Base-by-base conservation (phyloP, 92 coral and sea anemone genomes). In the Siderastrea siderea region DNA sequence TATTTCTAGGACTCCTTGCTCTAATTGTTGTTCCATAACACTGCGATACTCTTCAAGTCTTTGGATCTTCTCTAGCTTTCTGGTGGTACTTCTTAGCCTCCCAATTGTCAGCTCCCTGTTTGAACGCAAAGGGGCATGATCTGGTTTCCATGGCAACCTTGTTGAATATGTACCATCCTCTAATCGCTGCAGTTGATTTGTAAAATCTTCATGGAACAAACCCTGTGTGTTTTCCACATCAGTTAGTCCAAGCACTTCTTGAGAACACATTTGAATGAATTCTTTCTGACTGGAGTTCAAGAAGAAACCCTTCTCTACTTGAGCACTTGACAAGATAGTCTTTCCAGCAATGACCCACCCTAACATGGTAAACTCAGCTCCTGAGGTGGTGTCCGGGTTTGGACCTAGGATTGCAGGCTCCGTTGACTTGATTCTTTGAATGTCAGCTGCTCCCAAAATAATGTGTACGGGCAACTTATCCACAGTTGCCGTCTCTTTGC, bases 161-260 rank as follows among this genome's bases (percentile, higher is more conserved):
- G 95, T 77, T 60, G 45, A 64, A 54, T 91, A 94, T 16, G 90
- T 75, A 3, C 96, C 94, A 60, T 89, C 87, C 7, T 86, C 92
- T 16, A 88, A 77, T 76, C 89, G 84, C 16, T 74, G 69, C 58
- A 89, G 68, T 70, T 91, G 87, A 16, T 78, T 67, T 50, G 19
- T 53, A 46, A 79, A 88, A 17, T 89, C 85, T 73, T 88, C 89
- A 79, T 94, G 93, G 74, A 89, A 91, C 53, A 66, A 26, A 48
- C 71, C 84, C 52, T 66, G 81, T 10, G 10, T 17, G 44, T 77
- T 68, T 1, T 3, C 68, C 63, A 74, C 54, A 74, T 91, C 92
- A 47, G 87, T 62, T 5, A 94, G 84, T 47, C 97, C 98, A 47
- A 94, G 73, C 38, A 80, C 95, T 80, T 94, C 98, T 74, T 79